Evolutionary conservation across 2,113 vertebrate species (phyloP).

Genomic region (Taurulus bubalis): DNA sequence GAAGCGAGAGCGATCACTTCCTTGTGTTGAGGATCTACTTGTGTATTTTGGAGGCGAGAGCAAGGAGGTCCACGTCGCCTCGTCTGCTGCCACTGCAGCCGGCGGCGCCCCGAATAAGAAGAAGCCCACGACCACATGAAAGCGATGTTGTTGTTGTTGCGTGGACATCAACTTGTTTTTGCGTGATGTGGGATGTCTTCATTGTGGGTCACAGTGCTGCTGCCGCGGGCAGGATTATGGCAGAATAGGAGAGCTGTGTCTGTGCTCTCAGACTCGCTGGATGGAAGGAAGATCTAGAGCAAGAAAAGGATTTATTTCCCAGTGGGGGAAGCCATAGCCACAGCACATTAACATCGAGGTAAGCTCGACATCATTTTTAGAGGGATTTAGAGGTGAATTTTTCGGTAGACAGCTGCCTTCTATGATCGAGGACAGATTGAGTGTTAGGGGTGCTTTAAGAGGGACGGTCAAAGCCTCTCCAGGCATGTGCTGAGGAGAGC

Average conservation of each 20-base stretch:
- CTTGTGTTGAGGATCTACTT: conserved; percentile 61
- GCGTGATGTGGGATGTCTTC: conserved; percentile 25
- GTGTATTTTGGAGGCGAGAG: conserved; percentile 25
- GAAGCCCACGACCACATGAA: background rate
- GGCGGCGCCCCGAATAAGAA: background rate
- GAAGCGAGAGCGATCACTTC: conserved; percentile 61
- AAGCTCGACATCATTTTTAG: conserved; percentile 18
- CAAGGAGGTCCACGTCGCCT: conserved; percentile 42
- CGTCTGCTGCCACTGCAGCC: background rate
- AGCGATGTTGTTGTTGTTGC: conserved; percentile 14
- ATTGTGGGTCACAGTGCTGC: conserved; percentile 55
- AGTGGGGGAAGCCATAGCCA: background rate
- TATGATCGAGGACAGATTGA: background rate
- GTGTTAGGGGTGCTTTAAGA: conserved; percentile 55
- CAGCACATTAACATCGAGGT: conserved; percentile 33
- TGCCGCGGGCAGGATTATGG: conserved; percentile 53
- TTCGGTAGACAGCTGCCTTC: background rate
- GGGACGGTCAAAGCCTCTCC: conserved; percentile 57
- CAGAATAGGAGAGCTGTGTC: conserved; percentile 42
- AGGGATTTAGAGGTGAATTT: background rate
- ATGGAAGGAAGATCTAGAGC: conserved; percentile 49
- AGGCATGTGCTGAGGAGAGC: conserved; percentile 71
- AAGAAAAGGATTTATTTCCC: conserved; percentile 31
- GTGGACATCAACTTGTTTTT: conserved; percentile 21
- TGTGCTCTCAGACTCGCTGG: conserved; percentile 34